These are phyloP conservation scores for Psix sp. DNA, from an alignment of 1,140 invertebrate species.

Conservation along the genomic window DNA sequence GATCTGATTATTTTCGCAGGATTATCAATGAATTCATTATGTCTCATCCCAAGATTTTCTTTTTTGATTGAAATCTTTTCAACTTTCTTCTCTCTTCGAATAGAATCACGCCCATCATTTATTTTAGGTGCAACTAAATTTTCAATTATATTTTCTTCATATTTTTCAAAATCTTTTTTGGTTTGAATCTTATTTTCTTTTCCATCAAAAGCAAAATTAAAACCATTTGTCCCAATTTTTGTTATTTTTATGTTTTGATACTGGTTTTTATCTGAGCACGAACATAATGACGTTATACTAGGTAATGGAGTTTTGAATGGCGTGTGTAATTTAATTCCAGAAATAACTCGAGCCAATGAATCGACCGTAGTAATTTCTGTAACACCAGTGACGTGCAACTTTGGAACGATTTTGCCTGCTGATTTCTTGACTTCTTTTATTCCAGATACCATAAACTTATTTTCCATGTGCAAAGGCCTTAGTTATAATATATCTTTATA, in stretches of 20 bases:
- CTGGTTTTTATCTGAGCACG: constrained; percentile 6
- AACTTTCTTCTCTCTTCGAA: too few species aligned
- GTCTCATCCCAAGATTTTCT: too few species aligned
- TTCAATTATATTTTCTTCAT: too few species aligned
- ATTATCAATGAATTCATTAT: too few species aligned
- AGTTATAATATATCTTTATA: background rate
- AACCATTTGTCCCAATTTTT: background rate
- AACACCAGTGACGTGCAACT: background rate
- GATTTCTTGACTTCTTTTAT: background rate
- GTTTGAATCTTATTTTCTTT: background rate
- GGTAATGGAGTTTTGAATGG: constrained; percentile 58
- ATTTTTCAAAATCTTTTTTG: too few species aligned
- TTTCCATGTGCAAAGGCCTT: background rate
- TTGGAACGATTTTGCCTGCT: background rate
- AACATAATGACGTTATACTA: constrained; percentile 19
- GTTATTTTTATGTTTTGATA: too few species aligned
- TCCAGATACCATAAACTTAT: background rate
- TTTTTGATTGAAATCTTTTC: too few species aligned
- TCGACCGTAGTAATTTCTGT: background rate
- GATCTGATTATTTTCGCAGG: background rate
- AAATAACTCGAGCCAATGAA: constrained; percentile 27
- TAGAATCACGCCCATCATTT: too few species aligned
- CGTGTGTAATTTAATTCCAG: constrained; percentile 61
- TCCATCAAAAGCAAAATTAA: background rate
- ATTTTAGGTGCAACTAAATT: too few species aligned